phyloP scores from a whole-genome alignment of 2,888 invertebrate species.

The Drosophila sordidula region DNA sequence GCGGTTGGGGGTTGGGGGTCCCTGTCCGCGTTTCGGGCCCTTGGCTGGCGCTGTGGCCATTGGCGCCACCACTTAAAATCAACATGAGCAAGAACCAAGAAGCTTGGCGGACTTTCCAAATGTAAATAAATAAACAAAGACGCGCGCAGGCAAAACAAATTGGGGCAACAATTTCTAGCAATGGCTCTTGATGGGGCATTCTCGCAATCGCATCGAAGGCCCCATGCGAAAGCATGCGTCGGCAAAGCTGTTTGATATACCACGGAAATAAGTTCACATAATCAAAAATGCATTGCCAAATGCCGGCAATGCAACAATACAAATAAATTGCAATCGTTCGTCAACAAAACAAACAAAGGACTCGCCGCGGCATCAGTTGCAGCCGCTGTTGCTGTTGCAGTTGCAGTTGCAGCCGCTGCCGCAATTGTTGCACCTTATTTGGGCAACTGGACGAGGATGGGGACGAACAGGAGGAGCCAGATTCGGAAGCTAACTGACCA shows the following conservation, averaged over 20 bases:
- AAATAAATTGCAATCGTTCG: conserved; percentile 80
- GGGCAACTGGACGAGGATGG: conserved; percentile 58
- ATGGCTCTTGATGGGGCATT: conserved; percentile 35
- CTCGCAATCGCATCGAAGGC: conserved; percentile 8
- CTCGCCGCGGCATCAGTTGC: conserved; percentile 46
- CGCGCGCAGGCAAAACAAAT: conserved; percentile 49
- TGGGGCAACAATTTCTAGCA: conserved; percentile 60
- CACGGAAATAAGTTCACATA: conserved; percentile 70
- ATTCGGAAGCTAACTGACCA: conserved; percentile 8
- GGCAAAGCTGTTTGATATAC: conserved; percentile 66
- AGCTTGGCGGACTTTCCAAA: conserved; percentile 74
- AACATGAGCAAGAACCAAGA: conserved; percentile 65
- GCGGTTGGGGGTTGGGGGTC: neutral
- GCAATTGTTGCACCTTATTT: conserved; percentile 79
- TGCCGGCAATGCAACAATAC: conserved; percentile 80
- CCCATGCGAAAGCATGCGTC: conserved; percentile 34
- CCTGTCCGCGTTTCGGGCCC: conserved; percentile 28
- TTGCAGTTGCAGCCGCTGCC: conserved; percentile 22
- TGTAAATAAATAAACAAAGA: conserved; percentile 75
- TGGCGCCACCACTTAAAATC: conserved; percentile 81
- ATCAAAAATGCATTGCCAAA: conserved; percentile 76
- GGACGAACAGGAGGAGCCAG: conserved; percentile 24
- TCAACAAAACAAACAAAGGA: conserved; percentile 71
- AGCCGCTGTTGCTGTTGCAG: no score
- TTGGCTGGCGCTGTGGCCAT: conserved; percentile 64